Evolutionary conservation across 2,113 vertebrate species (phyloP).

Genomic region (Dromaius novaehollandiae): DNA sequence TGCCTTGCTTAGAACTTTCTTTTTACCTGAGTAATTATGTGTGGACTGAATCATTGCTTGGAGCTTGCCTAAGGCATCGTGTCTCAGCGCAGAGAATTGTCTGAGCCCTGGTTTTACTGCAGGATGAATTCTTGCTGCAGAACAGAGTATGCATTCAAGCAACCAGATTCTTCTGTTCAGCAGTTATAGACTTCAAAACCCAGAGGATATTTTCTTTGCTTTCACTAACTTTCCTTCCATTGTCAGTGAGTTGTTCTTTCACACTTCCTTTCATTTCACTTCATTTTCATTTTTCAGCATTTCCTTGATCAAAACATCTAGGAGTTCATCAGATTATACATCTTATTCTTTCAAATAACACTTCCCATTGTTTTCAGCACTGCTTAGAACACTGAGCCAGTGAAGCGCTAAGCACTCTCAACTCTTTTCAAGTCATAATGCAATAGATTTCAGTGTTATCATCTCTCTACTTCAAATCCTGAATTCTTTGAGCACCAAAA

Average conservation of each 20-base stretch:
- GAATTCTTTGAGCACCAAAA: not conserved
- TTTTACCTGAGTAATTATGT: slow-evolving; percentile 45
- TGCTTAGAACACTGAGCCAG: not conserved
- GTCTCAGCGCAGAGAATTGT: not conserved
- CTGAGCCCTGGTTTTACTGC: not conserved
- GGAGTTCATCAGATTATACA: not conserved
- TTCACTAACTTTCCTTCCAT: not conserved
- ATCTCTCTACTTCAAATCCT: not conserved
- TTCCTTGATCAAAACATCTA: not conserved
- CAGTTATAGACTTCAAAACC: not conserved
- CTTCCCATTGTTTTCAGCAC: not conserved
- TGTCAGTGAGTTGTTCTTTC: not conserved
- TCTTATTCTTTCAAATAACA: not conserved
- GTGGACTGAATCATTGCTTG: not conserved
- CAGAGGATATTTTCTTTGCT: not conserved
- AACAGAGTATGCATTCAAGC: not conserved
- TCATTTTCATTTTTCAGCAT: not conserved
- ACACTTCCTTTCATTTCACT: not conserved
- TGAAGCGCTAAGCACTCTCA: not conserved
- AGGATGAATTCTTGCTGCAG: not conserved
- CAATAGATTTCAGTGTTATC: not conserved
- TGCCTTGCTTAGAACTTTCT: slow-evolving; percentile 10
- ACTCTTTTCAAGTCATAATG: not conserved
- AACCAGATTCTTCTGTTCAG: not conserved
- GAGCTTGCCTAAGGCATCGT: slow-evolving; percentile 55